Percentiles rank a stretch among this genome's conserved stretches.
Evolutionary conservation across 2,888 invertebrate genomes (phyloP).

Genomic region (Allophyes oxyacanthae): DNA sequence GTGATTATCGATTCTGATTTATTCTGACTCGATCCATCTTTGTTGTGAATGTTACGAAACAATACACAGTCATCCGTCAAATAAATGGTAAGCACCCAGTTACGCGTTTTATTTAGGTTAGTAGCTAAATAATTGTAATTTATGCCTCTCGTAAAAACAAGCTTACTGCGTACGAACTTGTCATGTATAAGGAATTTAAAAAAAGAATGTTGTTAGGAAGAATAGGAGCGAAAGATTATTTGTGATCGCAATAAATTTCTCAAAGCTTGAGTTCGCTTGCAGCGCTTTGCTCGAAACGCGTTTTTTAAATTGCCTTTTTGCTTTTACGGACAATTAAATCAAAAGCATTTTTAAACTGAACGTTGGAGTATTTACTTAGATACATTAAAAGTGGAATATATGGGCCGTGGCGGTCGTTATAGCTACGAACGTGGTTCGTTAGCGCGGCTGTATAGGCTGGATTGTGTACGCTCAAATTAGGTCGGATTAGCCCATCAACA

Average conservation of each 20-base stretch:
- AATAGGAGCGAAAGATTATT: conserved; percentile 69
- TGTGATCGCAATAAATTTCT: conserved; percentile 76
- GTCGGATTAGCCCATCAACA: conserved; percentile 27
- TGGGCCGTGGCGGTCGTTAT: conserved; percentile 33
- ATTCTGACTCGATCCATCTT: conserved; percentile 5
- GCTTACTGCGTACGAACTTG: conserved; percentile 38
- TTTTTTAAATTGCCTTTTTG: conserved; percentile 71
- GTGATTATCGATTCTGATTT: conserved; percentile 15
- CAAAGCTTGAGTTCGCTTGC: conserved; percentile 62
- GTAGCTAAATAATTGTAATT: conserved; percentile 51
- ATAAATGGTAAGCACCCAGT: conserved; percentile 3
- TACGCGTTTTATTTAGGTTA: conserved; percentile 22
- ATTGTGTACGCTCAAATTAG: conserved; percentile 41
- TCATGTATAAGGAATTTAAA: conserved; percentile 62
- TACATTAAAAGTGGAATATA: conserved; percentile 39
- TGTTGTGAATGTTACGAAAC: conserved; percentile 1
- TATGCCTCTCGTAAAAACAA: conserved; percentile 44
- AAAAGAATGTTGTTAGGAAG: conserved; percentile 61
- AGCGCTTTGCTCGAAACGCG: conserved; percentile 56
- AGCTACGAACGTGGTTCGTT: conserved; percentile 36
- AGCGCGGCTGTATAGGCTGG: conserved; percentile 21
- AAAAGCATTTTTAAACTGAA: conserved; percentile 55
- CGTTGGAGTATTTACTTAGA: conserved; percentile 28
- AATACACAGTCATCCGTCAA: conserved; percentile 14
- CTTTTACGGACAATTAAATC: conserved; percentile 72